phyloP scores from a whole-genome alignment of 2,113 vertebrate genomes.

The Strigops habroptila region DNA sequence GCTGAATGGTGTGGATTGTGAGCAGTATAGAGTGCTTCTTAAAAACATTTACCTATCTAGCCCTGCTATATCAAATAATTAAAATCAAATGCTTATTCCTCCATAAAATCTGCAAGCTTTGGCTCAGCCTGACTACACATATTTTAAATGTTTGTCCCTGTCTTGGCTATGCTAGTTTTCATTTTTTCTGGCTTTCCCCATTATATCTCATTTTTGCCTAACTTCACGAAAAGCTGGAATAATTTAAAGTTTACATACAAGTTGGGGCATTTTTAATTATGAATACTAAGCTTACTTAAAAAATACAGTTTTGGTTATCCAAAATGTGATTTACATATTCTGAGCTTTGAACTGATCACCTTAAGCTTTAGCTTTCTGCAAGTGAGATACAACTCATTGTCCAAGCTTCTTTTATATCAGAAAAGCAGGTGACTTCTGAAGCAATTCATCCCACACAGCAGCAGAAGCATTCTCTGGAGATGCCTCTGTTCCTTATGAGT shows the following conservation, averaged over 20 bases:
- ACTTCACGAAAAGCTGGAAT: background rate
- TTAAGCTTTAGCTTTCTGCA: background rate
- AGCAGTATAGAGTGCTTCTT: background rate
- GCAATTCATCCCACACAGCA: background rate
- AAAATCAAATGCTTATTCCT: background rate
- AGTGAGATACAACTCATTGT: background rate
- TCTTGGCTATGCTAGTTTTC: background rate
- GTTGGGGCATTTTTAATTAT: background rate
- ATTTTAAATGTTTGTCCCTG: background rate
- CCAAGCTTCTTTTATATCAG: background rate
- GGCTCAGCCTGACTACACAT: background rate
- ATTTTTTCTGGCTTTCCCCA: background rate
- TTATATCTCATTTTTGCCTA: background rate
- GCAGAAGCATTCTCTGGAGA: background rate
- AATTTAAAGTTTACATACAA: background rate
- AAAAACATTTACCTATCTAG: background rate
- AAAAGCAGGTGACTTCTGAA: background rate
- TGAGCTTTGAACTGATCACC: background rate
- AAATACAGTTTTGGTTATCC: background rate
- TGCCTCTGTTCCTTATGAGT: background rate
- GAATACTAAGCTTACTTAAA: background rate
- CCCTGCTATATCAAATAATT: background rate
- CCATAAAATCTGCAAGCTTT: background rate
- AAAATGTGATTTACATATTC: background rate
- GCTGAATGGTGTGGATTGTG: background rate